A percentile compares a stretch with the other conserved stretches of the same genome.
Conservation (phyloP, 2,888 invertebrate genomes). For the Mesorhabditis belari region DNA sequence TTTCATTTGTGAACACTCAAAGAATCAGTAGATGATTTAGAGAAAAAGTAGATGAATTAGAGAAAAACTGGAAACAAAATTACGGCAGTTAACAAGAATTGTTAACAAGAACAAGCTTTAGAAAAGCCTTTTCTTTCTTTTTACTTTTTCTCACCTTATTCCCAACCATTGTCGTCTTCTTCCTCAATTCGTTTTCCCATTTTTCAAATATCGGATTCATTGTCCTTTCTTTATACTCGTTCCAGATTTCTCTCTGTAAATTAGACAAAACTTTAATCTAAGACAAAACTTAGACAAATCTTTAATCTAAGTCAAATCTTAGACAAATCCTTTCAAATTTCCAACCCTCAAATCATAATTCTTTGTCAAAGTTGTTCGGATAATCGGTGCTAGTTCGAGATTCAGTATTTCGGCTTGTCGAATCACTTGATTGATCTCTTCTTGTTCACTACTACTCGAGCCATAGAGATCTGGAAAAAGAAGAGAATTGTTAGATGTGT, state of each 20-base stretch:
- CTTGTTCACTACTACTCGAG: slow-evolving; percentile 28
- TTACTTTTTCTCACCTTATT: slow-evolving; percentile 6
- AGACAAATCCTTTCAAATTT: neutral
- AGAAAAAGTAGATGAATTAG: too few species aligned
- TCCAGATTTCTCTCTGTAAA: slow-evolving; percentile 20
- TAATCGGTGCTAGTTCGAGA: slow-evolving; percentile 29
- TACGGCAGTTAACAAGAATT: neutral
- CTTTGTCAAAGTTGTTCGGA: slow-evolving; percentile 33
- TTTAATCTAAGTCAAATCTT: slow-evolving; percentile 2
- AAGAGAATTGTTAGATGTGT: neutral
- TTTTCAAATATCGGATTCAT: slow-evolving; percentile 24
- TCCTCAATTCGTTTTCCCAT: slow-evolving; percentile 23
- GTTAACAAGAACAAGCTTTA: neutral
- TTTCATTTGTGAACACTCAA: neutral
- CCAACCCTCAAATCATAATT: slow-evolving; percentile 34
- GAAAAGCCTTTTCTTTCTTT: neutral
- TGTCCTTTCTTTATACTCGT: slow-evolving; percentile 21
- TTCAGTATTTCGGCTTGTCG: slow-evolving; percentile 32
- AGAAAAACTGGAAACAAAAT: too few species aligned
- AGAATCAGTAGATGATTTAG: neutral
- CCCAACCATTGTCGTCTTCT: slow-evolving; percentile 27
- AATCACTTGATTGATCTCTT: slow-evolving; percentile 34
- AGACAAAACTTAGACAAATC: neutral
- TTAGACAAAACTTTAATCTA: neutral
- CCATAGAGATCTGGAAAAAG: slow-evolving; percentile 30